phyloP scores from a whole-genome alignment of 92 coral and sea anemone species.

The Porites divaricata region DNA sequence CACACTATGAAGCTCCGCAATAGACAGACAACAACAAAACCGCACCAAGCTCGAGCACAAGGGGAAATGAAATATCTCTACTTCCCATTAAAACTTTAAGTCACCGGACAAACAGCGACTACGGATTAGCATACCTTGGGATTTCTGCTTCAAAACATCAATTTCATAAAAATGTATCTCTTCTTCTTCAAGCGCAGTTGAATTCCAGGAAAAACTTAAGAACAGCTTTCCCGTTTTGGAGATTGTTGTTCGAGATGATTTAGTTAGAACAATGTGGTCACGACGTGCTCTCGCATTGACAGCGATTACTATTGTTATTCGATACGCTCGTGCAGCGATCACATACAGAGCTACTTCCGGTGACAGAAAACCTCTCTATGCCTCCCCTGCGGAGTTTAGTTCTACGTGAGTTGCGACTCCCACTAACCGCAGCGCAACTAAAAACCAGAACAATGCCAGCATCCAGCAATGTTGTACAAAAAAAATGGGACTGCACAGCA shows the following conservation, averaged over 20 bases:
- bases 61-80: constrained; percentile 36
- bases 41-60: constrained; percentile 12
- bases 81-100: constrained; percentile 32
- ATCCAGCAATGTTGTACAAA: constrained; percentile 6
- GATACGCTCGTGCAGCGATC: constrained; percentile 34
- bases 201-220: constrained; percentile 27
- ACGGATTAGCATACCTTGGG: constrained; percentile 38
- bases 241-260: constrained; percentile 2
- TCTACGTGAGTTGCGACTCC: background rate
- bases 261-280: constrained; percentile 42
- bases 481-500: background rate
- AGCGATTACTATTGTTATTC: constrained; percentile 22
- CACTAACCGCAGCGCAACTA: background rate
- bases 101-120: constrained; percentile 18
- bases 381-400: constrained; percentile 48
- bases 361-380: constrained; percentile 43
- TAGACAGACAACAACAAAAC: background rate
- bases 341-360: constrained; percentile 33
- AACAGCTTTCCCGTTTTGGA: background rate
- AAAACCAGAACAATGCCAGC: background rate
- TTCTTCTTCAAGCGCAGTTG: background rate
- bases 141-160: constrained; percentile 14
- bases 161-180: background rate
- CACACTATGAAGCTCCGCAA: background rate
- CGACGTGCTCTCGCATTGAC: constrained; percentile 43